Evolutionary conservation across 1,140 invertebrate species (phyloP).

Genomic region (Hycleus phaleratus): DNA sequence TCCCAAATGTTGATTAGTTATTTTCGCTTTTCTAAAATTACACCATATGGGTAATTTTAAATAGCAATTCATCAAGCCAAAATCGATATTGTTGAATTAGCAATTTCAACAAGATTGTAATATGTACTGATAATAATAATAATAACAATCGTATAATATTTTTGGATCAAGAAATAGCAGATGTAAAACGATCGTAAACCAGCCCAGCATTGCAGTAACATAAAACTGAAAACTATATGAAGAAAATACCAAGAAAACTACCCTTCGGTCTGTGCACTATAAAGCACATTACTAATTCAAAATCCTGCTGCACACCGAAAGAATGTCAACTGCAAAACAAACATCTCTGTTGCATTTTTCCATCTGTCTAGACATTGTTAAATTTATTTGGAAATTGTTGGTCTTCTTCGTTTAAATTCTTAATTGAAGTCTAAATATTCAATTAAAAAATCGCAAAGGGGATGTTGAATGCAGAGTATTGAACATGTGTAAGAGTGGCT

Average conservation of each 20-base stretch:
- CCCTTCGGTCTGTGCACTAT: conserved; percentile 4
- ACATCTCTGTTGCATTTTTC: no score
- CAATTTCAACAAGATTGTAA: no score
- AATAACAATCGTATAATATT: no score
- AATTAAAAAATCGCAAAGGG: neutral
- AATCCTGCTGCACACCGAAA: conserved; percentile 3
- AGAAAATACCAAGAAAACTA: neutral
- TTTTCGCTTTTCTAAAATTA: conserved; percentile 33
- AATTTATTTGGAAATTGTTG: no score
- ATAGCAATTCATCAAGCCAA: no score
- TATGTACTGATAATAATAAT: no score
- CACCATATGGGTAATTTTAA: conserved; percentile 39
- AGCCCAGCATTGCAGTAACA: conserved; percentile 10
- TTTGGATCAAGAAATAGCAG: no score
- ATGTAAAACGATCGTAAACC: no score
- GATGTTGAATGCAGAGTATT: conserved; percentile 1
- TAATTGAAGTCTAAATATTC: conserved; percentile 6
- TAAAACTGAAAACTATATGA: conserved; percentile 6
- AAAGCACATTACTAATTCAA: conserved; percentile 15
- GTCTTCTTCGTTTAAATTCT: neutral
- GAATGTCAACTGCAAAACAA: neutral
- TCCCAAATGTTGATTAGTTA: conserved; percentile 29
- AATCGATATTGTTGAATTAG: no score
- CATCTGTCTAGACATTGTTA: conserved; percentile 9
- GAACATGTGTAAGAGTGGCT: conserved; percentile 26